phyloP scores from a whole-genome alignment of 2,888 invertebrate species.

The Theodoxus fluviatilis region DNA sequence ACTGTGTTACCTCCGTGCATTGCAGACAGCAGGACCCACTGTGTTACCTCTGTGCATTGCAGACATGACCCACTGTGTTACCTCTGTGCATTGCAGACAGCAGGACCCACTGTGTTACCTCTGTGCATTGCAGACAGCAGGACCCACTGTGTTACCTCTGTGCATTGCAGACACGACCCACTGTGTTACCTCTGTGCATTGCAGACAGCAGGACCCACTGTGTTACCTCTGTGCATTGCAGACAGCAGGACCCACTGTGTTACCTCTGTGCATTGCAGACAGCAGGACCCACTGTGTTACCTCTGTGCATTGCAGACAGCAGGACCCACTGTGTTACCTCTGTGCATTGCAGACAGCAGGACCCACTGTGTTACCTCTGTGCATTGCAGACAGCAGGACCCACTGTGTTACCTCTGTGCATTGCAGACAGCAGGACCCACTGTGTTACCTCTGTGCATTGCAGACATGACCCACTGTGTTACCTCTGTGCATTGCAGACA shows the following conservation, averaged over 20 bases:
- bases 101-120: slow-evolving; percentile 71
- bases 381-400: slow-evolving; percentile 71
- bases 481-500: slow-evolving; percentile 56
- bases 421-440: slow-evolving; percentile 73
- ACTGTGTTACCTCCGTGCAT: not conserved
- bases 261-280: slow-evolving; percentile 47
- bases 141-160: slow-evolving; percentile 69
- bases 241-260: slow-evolving; percentile 72
- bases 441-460: slow-evolving; percentile 13
- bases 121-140: slow-evolving; percentile 66
- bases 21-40: slow-evolving; percentile 72
- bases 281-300: slow-evolving; percentile 71
- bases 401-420: slow-evolving; percentile 53
- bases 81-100: slow-evolving; percentile 56
- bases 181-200: slow-evolving; percentile 13
- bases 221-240: slow-evolving; percentile 32
- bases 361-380: slow-evolving; percentile 67
- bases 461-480: slow-evolving; percentile 62
- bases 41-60: slow-evolving; percentile 23
- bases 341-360: slow-evolving; percentile 68
- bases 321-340: slow-evolving; percentile 70
- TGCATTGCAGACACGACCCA: slow-evolving; percentile 63
- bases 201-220: slow-evolving; percentile 72
- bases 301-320: slow-evolving; percentile 62
- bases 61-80: slow-evolving; percentile 61